Evolutionary conservation across 2,888 invertebrate genomes (phyloP), one percentile per base, ranked within the genome.

Genomic region (Aplocera efformata): DNA sequence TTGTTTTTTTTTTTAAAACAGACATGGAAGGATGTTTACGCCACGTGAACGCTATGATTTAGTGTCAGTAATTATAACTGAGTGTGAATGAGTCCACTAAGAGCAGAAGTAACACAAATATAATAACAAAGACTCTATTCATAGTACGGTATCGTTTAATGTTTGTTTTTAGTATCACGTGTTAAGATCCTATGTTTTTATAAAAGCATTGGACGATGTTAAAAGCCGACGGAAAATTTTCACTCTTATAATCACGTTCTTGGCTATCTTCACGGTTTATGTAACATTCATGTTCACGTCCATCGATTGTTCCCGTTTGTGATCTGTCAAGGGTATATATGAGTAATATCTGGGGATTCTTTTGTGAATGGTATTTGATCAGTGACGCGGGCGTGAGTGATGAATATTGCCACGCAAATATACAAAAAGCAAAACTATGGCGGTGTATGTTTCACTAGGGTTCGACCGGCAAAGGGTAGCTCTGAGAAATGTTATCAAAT

Each of bases 341-440:
- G 79, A 74, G 74, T 65, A 73, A 76, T 83, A 83, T 81, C 82
- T 80, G 73, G 83, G 82, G 84, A 81, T 76, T 82, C 77, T 67
- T 82, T 83, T 80, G 82, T 79, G 76, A 76, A 63, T 80, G 78
- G 72, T 84, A 86, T 88, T 88, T 85, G 84, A 81, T 77, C 83
- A 79, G 85, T 84, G 88, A 82, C 84, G 79, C 70, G 75, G 69
- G 72, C 74, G 83, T 86, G 88, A 88, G 82, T 83, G 88, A 88
- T 88, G 86, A 86, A 88, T 88, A 88, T 88, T 85, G 88, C 80
- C 77, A 75, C 63, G 82, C 83, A 88, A 88, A 88, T 88, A 86
- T 88, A 85, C 83, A 84, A 77, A 85, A 85, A 83, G 86, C 84
- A 84, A 80, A 86, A 88, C 88, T 88, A 85, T 78, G 67, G 71